Conservation (phyloP, 2,888 invertebrate species). For the Sthenelais limicola region DNA sequence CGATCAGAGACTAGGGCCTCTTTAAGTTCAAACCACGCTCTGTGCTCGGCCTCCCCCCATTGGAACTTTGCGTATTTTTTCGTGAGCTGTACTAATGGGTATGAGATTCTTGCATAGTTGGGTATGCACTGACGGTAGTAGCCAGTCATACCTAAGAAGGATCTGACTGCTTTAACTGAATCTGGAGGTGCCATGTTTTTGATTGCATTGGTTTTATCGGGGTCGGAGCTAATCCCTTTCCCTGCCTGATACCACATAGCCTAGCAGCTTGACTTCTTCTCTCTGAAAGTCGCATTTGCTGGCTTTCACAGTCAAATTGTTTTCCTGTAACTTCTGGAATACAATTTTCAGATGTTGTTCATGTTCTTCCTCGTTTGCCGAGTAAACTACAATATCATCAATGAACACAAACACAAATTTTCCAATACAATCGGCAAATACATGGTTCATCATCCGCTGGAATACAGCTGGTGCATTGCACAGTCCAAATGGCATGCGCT, state of each 20-base stretch:
- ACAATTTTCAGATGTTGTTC: constrained; percentile 10
- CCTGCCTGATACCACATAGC: constrained; percentile 47
- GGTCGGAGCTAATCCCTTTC: constrained; percentile 46
- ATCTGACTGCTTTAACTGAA: constrained; percentile 24
- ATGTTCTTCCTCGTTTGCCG: constrained; percentile 30
- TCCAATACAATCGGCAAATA: not conserved
- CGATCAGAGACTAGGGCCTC: constrained; percentile 1
- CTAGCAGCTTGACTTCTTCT: constrained; percentile 44
- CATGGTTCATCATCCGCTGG: constrained; percentile 46
- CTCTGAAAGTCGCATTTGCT: constrained; percentile 14
- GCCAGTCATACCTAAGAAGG: constrained; percentile 42
- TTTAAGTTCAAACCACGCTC: constrained; percentile 22
- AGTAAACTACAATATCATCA: constrained; percentile 42
- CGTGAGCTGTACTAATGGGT: constrained; percentile 22
- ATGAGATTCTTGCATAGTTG: constrained; percentile 35
- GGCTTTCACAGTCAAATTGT: not conserved
- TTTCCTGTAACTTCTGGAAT: constrained; percentile 2
- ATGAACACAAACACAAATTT: constrained; percentile 34
- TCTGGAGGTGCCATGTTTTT: not conserved
- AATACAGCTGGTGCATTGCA: constrained; percentile 41
- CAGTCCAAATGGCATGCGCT: constrained; percentile 43
- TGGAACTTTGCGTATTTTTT: constrained; percentile 19
- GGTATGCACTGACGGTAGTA: constrained; percentile 42
- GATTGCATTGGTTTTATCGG: constrained; percentile 45
- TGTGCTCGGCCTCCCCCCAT: constrained; percentile 21